Evolutionary conservation across 1,140 invertebrate species (phyloP).

Genomic region (Drosophila equinoxialis): DNA sequence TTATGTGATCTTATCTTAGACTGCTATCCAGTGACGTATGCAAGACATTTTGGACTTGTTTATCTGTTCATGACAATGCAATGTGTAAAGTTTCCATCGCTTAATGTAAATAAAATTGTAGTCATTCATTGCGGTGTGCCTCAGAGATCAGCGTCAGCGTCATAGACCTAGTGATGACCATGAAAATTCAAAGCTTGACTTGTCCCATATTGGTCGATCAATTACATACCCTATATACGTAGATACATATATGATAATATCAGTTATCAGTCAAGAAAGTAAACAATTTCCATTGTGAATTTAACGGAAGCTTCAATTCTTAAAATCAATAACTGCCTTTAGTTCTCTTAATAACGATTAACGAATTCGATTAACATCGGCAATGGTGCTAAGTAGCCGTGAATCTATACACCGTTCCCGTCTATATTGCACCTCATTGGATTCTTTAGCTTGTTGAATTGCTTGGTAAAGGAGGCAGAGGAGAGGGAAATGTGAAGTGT

Average conservation of each 20-base stretch:
- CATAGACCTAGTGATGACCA: background rate
- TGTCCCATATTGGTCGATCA: no score
- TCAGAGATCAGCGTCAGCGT: background rate
- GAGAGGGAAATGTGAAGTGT: background rate
- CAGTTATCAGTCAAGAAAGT: background rate
- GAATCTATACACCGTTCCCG: background rate
- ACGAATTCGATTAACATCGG: background rate
- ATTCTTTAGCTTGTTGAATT: background rate
- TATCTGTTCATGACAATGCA: background rate
- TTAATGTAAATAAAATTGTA: background rate
- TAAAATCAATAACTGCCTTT: slow-evolving; percentile 2
- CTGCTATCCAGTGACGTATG: slow-evolving; percentile 38
- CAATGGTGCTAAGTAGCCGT: background rate
- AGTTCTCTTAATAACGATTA: background rate
- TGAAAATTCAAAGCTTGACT: no score
- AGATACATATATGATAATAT: background rate
- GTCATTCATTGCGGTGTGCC: background rate
- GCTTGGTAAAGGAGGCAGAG: background rate
- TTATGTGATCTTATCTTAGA: background rate
- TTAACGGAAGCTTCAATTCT: background rate
- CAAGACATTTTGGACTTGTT: no score
- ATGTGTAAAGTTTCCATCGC: slow-evolving; percentile 54
- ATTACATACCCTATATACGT: background rate
- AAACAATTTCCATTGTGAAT: background rate
- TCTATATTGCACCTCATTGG: background rate